Evolutionary conservation across 2,113 vertebrate species (phyloP), one percentile per base, ranked within the genome.

Genomic region (Lophura nycthemera): DNA sequence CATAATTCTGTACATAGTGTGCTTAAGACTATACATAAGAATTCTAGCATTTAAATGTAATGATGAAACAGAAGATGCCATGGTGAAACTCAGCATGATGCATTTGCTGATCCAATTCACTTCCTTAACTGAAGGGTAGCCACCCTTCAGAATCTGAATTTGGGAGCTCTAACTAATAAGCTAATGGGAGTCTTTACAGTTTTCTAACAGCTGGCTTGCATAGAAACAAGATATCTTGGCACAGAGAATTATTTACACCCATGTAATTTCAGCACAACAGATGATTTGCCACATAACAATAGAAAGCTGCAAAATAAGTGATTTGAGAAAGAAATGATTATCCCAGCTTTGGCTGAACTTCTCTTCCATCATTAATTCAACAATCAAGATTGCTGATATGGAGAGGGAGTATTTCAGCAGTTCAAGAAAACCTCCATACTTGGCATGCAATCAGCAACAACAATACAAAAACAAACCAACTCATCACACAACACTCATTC

Each of bases 171-270:
- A 45, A 60, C 52, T 88, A 93, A 92, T 75, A 90, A 89, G 38
- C 24, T 82, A 76, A 79, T 10, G 61, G 43, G 32, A 59, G 27
- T 79, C 77, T 84, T 93, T 84, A 66, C 59, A 74, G 52, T 89
- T 93, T 93, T 65, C 70, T 72, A 94, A 73, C 63, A 94, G 69
- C 77, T 94, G 93, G 50, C 77, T 94, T 59, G 40, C 75, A 69
- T 69, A 32, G 74, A 92, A 94, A 83, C 36, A 79, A 82, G 63
- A 76, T 72, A 40, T 69, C 80, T 72, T 93, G 88, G 89, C 83
- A 90, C 25, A 75, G 43, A 82, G 45, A 75, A 63, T 50, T 89
- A 57, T 75, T 96, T 90, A 92, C 82, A 54, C 27, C 38, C 5
- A 3, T 45, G 21, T 17, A 85, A 45, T 70, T 61, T 57, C 34